Base-by-base conservation (phyloP, 2,888 invertebrate species). In the Nymphalis polychloros region DNA sequence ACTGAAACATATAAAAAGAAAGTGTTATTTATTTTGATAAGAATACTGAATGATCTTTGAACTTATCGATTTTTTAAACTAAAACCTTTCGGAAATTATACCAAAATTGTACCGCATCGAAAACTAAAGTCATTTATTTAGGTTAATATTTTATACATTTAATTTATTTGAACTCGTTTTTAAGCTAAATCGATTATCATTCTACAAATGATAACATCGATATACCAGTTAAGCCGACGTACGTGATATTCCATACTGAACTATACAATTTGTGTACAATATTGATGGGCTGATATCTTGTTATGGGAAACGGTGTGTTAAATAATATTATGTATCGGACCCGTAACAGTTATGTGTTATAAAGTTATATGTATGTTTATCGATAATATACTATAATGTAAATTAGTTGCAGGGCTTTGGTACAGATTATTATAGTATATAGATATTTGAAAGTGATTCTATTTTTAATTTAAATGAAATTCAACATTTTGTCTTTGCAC, bases 221-320 rank as follows among this genome's bases (percentile, higher is more conserved):
- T 31, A 46, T 53, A 41, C 35, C 41, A 46, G 55, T 48, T 67
- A 62, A 67, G 62, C 50, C 27, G 7, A 4, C 27, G 62, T 49
- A 67, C 67, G 62, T 62, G 67, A 57, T 62, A 31, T 31, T 35
- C 55, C 67, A 67, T 67, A 67, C 67, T 60, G 50, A 62, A 17
- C 23, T 23, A 48, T 57, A 62, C 53, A 48, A 50, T 49, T 48
- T 7, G 23, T 41, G 57, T 57, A 31, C 20, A 62, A 47, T 57
- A 41, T 57, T 41, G 57, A 41, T 19, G 57, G 2, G n/a, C 41
- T 41, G 35, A 67, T 59, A 67, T 67, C 62, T 49, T 17, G 23
- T 55, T 60, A 48, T 3, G 60, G 19, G 60, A n/a, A 48, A 27
- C 20, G 17, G 48, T 13, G 47, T 48, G 60, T 60, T 60, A 47